Evolutionary conservation across 2,113 vertebrate genomes (phyloP).

Genomic region (Calonectris borealis): DNA sequence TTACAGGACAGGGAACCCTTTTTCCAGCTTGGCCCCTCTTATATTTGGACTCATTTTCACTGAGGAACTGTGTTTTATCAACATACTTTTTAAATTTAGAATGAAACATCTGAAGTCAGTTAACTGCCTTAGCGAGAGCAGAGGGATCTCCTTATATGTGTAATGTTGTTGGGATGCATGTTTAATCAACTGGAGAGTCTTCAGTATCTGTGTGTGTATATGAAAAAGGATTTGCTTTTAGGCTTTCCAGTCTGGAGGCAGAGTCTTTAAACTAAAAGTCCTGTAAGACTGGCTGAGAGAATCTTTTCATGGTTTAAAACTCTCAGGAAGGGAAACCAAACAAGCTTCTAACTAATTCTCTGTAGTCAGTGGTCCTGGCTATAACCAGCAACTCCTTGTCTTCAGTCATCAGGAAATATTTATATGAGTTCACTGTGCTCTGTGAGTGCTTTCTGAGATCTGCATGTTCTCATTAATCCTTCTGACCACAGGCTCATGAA

Average conservation of each 20-base stretch:
- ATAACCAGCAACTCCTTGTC: neutral
- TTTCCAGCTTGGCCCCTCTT: neutral
- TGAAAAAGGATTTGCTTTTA: neutral
- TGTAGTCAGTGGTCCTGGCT: neutral
- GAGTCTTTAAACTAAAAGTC: neutral
- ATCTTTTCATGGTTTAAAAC: neutral
- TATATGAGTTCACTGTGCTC: slow-evolving; percentile 37
- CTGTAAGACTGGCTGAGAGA: neutral
- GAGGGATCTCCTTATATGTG: neutral
- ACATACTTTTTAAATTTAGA: neutral
- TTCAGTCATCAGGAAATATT: slow-evolving; percentile 47
- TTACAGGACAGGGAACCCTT: neutral
- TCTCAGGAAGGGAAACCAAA: neutral
- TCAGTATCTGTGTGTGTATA: neutral
- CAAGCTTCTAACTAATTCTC: neutral
- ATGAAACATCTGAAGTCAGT: neutral
- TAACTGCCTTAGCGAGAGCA: neutral
- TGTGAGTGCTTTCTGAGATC: slow-evolving; percentile 3
- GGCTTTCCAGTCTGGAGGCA: neutral
- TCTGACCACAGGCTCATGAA: slow-evolving; percentile 28
- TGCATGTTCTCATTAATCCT: slow-evolving; percentile 41
- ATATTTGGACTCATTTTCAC: neutral
- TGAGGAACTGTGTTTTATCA: neutral
- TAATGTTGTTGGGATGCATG: neutral
- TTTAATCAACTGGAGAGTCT: neutral